Evolutionary conservation across 1,140 invertebrate species (phyloP).

Genomic region (Melipona quadrifasciata): DNA sequence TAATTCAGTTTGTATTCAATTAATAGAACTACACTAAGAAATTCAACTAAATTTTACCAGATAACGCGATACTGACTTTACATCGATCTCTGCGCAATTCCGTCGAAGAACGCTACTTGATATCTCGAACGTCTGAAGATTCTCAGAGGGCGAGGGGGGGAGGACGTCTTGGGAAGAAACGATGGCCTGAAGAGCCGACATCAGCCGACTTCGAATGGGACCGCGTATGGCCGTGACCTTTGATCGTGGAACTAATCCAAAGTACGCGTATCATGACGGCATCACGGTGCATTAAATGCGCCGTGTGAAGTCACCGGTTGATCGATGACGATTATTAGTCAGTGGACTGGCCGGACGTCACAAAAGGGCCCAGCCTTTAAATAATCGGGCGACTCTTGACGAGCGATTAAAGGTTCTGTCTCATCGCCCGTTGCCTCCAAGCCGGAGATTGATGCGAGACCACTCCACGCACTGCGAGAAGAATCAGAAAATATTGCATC

Average conservation of each 20-base stretch:
- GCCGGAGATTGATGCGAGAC: slow-evolving; percentile 57
- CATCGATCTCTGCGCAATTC: neutral
- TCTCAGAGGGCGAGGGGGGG: neutral
- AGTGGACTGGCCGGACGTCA: slow-evolving; percentile 63
- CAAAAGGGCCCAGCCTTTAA: slow-evolving; percentile 65
- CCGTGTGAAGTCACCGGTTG: slow-evolving; percentile 69
- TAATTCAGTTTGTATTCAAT: too few species aligned
- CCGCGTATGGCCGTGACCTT: slow-evolving; percentile 59
- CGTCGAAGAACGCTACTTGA: neutral
- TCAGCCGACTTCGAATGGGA: slow-evolving; percentile 37
- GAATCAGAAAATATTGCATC: slow-evolving; percentile 63
- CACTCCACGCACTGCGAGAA: slow-evolving; percentile 53
- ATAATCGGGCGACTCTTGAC: slow-evolving; percentile 68
- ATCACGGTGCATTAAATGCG: slow-evolving; percentile 68
- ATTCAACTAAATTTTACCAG: neutral
- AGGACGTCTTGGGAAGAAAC: neutral
- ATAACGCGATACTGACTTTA: neutral
- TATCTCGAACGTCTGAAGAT: neutral
- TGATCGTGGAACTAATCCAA: slow-evolving; percentile 70
- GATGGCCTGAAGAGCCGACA: slow-evolving; percentile 1
- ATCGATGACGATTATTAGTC: slow-evolving; percentile 70
- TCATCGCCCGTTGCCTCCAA: slow-evolving; percentile 47
- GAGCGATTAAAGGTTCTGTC: slow-evolving; percentile 69
- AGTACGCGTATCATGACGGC: slow-evolving; percentile 71
- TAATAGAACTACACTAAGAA: neutral